Conservation (phyloP, 2,113 vertebrate species). For the Bungarus multicinctus region DNA sequence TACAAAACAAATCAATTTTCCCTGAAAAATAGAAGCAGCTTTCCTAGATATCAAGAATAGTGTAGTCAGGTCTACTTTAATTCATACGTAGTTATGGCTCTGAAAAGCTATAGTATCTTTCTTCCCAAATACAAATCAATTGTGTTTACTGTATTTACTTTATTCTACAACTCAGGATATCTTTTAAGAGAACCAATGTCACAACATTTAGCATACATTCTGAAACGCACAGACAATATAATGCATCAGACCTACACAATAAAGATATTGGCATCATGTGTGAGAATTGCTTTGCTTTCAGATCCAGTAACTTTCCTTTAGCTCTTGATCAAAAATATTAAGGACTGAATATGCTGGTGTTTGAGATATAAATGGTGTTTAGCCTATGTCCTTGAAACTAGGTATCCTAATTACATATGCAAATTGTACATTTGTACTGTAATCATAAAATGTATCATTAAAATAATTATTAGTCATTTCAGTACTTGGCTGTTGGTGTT, state of each 20-base stretch:
- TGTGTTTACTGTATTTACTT: conserved; percentile 40
- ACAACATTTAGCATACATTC: conserved; percentile 40
- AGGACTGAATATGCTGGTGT: neutral
- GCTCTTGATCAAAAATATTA: neutral
- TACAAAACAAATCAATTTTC: conserved; percentile 47
- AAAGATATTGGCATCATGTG: neutral
- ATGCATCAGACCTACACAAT: neutral
- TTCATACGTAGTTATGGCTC: neutral
- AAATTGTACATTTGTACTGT: neutral
- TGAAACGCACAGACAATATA: conserved; percentile 23
- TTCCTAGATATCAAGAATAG: conserved; percentile 31
- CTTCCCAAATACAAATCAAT: neutral
- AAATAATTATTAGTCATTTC: neutral
- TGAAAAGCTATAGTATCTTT: neutral
- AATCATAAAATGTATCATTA: neutral
- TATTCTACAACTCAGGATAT: conserved; percentile 16
- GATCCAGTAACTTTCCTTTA: neutral
- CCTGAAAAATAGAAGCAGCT: conserved; percentile 42
- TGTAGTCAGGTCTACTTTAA: neutral
- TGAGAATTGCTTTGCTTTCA: neutral
- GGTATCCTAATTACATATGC: neutral
- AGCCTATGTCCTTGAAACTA: neutral
- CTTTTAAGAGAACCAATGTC: conserved; percentile 27
- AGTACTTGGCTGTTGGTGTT: neutral
- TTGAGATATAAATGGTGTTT: neutral